Base-by-base conservation (phyloP, 2,888 invertebrate genomes). In the Dusona sp. region DNA sequence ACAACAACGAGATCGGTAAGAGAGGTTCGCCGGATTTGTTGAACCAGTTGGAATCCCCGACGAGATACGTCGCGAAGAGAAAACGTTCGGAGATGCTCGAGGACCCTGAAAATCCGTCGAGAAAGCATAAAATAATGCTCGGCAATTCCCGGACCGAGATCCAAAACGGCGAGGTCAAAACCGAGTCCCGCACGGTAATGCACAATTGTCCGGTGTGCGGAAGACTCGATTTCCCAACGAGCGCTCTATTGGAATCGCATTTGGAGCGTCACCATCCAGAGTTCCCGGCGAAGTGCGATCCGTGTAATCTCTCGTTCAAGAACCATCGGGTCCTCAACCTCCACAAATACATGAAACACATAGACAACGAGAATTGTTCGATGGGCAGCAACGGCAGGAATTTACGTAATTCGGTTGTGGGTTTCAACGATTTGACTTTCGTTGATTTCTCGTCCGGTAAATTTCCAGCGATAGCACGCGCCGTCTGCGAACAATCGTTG, bases 381-480 rank as follows among this genome's bases (percentile, higher is more conserved):
- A 16, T 91, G 42, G 74, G 19, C 3, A 86, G 78, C 16, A 88
- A 81, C 19, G 88, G 91, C 22, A 51, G 70, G 3, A 79, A 57
- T 45, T 36, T 42, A 9, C 42, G 57, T 88, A 96, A 96, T 86
- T 94, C 95, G 0, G 95, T 96, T 67, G 94, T 96, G 1, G 97
- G 97, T 22, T 97, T 96, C 93, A 96, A 96, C 89, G 97, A 98
- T 93, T 94, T 97, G 79, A 96, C 96, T 2, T 97, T 97, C 92
- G 96, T 97, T n/a, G 97, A 98, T 92, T 98, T 97, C 92, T 96
- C 97, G 0, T 96, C 96, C 84, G 96, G 96, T 89, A 98, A 98
- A 92, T 98, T 97, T 92, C 96, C 98, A 0, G 95, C 97, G 79
- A 97, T 98, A 88, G 97, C 97, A 0, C 96, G 97, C 88, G 96